Conservation (phyloP, 2,888 invertebrate genomes). For the Spialia ferax region DNA sequence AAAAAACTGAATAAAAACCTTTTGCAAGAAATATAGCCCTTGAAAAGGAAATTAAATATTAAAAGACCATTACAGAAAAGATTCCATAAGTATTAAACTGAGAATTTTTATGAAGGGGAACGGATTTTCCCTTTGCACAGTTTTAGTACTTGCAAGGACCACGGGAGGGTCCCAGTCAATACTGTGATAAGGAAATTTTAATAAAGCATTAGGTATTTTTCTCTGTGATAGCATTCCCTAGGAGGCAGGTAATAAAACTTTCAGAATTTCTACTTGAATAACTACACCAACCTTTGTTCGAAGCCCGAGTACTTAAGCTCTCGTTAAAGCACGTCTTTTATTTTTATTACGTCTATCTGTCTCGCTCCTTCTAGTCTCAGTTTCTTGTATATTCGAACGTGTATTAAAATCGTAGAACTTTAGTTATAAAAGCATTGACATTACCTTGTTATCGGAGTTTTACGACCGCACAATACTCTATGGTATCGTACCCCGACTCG, state of each 20-base stretch:
- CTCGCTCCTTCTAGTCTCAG: conserved; percentile 18
- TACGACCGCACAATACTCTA: not conserved
- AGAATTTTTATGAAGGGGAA: conserved; percentile 59
- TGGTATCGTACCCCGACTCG: not conserved
- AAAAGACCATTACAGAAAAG: conserved; percentile 73
- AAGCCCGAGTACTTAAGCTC: conserved; percentile 22
- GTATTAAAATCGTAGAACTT: conserved; percentile 17
- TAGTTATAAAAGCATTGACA: conserved; percentile 13
- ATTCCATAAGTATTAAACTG: conserved; percentile 75
- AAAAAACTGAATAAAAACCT: conserved; percentile 57
- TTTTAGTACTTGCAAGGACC: conserved; percentile 48
- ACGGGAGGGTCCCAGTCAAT: conserved; percentile 57
- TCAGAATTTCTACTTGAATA: conserved; percentile 42
- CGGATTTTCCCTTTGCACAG: conserved; percentile 51
- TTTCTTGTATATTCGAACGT: conserved; percentile 29
- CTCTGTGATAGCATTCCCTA: conserved; percentile 47
- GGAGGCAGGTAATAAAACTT: conserved; percentile 34
- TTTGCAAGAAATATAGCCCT: conserved; percentile 63
- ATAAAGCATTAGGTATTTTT: conserved; percentile 68
- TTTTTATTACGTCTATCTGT: conserved; percentile 22
- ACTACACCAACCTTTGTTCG: conserved; percentile 30
- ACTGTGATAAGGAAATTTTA: conserved; percentile 75
- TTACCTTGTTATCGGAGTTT: conserved; percentile 7
- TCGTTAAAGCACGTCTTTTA: conserved; percentile 22
- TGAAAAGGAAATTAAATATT: conserved; percentile 77